phyloP scores from a whole-genome alignment of 1,140 invertebrate genomes.

The Rhysida immarginata region DNA sequence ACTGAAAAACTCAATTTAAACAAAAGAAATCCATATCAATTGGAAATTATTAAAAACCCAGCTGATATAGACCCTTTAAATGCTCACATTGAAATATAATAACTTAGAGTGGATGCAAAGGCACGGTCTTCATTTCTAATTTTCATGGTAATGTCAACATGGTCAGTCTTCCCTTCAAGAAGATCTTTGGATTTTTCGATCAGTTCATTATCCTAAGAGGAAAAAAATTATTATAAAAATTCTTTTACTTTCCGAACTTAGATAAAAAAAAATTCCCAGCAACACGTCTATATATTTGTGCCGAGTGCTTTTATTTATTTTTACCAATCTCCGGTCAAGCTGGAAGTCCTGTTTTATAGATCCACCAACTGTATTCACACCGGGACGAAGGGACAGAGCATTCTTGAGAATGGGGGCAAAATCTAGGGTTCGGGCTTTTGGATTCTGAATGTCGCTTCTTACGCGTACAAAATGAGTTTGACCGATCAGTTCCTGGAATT shows the following conservation, averaged over 20 bases:
- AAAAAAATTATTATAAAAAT: constrained; percentile 11
- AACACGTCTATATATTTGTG: too few species aligned
- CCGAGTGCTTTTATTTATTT: constrained; percentile 2
- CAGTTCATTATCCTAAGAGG: constrained; percentile 52
- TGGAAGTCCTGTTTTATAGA: constrained; percentile 77
- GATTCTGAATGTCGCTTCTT: constrained; percentile 36
- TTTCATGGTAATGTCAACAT: constrained; percentile 55
- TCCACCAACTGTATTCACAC: constrained; percentile 80
- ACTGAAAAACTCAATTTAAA: too few species aligned
- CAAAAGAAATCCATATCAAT: too few species aligned
- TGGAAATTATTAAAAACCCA: neutral
- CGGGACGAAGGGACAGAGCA: constrained; percentile 73
- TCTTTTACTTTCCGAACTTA: too few species aligned
- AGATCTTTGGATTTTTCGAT: constrained; percentile 59
- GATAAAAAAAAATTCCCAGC: too few species aligned
- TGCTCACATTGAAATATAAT: constrained; percentile 76
- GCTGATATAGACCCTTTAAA: neutral
- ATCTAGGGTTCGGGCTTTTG: constrained; percentile 73
- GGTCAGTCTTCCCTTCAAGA: constrained; percentile 48
- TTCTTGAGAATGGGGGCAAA: constrained; percentile 72
- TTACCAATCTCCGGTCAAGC: constrained; percentile 58
- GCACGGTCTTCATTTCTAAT: constrained; percentile 85
- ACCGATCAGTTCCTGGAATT: constrained; percentile 86
- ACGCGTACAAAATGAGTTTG: constrained; percentile 75
- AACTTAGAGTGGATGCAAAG: constrained; percentile 85